phyloP scores from a whole-genome alignment of 2,113 vertebrate species.

The Centrocercus urophasianus region DNA sequence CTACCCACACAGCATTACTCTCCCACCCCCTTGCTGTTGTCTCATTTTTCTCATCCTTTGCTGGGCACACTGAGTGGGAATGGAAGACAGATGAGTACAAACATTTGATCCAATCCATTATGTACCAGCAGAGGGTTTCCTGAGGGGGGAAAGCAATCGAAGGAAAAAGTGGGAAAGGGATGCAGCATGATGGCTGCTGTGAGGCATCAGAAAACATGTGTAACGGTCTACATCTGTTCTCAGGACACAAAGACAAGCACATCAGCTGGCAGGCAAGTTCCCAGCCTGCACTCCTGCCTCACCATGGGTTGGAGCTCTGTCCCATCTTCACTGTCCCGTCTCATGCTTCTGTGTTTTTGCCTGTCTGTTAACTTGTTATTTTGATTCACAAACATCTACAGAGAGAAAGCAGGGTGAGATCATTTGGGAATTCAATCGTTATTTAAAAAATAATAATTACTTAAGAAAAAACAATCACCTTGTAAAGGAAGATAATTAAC shows the following conservation, averaged over 20 bases:
- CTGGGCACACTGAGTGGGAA: background rate
- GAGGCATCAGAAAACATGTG: background rate
- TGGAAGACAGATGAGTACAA: background rate
- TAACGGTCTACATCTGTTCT: background rate
- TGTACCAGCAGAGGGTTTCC: background rate
- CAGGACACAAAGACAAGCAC: background rate
- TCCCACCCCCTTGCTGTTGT: background rate
- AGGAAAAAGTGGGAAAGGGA: background rate
- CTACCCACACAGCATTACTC: background rate
- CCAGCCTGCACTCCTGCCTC: slow-evolving; percentile 7
- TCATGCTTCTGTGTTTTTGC: background rate
- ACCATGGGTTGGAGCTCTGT: slow-evolving; percentile 77
- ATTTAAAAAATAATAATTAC: background rate
- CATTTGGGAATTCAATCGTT: background rate
- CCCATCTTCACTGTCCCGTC: slow-evolving; percentile 63
- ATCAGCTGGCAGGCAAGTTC: background rate
- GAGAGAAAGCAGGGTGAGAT: slow-evolving; percentile 6
- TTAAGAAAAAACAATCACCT: background rate
- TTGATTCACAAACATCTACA: slow-evolving; percentile 74
- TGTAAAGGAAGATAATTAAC: background rate
- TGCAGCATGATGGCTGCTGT: background rate
- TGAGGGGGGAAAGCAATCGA: background rate
- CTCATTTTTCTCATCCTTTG: background rate
- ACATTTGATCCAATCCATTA: background rate
- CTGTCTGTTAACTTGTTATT: slow-evolving; percentile 46